Base-by-base conservation (phyloP, 2,797 vertebrate species). In the Acomys russatus region DNA sequence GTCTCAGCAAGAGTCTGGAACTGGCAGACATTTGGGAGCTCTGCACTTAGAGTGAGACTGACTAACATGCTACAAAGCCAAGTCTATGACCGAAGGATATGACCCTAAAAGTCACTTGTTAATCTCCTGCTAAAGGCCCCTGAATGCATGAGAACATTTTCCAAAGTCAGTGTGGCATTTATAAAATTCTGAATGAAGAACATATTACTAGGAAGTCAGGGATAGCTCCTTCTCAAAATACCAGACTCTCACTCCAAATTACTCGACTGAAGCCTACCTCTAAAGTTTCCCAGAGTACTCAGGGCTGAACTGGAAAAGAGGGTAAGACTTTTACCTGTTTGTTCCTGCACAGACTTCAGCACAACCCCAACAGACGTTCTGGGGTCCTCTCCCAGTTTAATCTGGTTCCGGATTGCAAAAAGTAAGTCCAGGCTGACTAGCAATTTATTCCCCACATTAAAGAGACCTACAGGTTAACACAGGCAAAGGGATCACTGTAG, bases 361-460 rank as follows among this genome's bases (percentile, higher is more conserved):
- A 99, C 98, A 76, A 95, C 94, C 59, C 91, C 96, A 92, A 99
- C 97, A 22, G 98, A 99, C 76, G 98, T 98, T 95, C 98, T 98
- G 49, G 99, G 99, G 77, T 99, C 98, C 38, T 99, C 99, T 59
- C 99, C 99, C 94, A 99, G 97, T 98, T 98, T 99, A 97, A 99
- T 99, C 93, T 99, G 98, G 96, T 98, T 98, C 97, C 99, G 98
- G 97, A 99, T 98, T 96, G 99, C 99, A 97, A 99, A 99, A 90
- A 99, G 99, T 93, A 99, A 98, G 98, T 99, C 99, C 73, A 99
- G 98, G 96, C 99, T 99, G 96, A 99, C 99, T n/a, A 99, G 98
- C 90, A 99, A 98, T 97, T 98, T 99, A 97, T 99, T 99, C 18
- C 99, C 99, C 96, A 99, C 99, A 88, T 99, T 99, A 98, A 99